Percentiles rank a stretch among this genome's conserved stretches.
Conservation (phyloP, 2,113 vertebrate genomes). For the Cisticola juncidis region DNA sequence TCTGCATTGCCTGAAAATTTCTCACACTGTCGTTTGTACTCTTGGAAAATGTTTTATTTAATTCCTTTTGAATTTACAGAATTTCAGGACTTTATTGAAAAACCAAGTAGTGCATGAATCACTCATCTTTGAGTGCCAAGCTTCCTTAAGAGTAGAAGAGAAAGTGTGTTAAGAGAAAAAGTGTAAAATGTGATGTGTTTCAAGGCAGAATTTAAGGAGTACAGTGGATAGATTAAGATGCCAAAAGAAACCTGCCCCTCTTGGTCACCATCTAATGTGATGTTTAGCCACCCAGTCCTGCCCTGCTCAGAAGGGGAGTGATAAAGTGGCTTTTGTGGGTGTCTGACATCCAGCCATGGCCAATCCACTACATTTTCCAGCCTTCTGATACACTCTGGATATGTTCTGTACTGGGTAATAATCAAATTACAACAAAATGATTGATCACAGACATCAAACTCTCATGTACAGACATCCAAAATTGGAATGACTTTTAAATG, state of each 20-base stretch:
- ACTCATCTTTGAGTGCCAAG: neutral
- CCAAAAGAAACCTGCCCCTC: neutral
- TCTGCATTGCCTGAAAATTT: neutral
- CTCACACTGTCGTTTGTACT: neutral
- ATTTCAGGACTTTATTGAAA: neutral
- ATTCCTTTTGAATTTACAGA: neutral
- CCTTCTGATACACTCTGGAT: neutral
- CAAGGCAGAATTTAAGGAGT: neutral
- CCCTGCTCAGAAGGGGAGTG: neutral
- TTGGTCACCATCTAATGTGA: neutral
- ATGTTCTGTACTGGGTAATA: neutral
- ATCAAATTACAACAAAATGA: neutral
- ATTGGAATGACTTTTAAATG: neutral
- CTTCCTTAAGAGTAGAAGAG: neutral
- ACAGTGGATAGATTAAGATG: neutral
- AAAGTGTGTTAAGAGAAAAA: neutral
- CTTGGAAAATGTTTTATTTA: constrained; percentile 11
- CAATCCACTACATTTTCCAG: neutral
- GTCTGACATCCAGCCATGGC: neutral
- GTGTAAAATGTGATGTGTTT: neutral
- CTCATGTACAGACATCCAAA: neutral
- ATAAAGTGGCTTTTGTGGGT: neutral
- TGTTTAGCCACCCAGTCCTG: too few relatives aligned
- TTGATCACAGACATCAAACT: neutral
- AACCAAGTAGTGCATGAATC: neutral